Evolutionary conservation across 2,797 vertebrate species (phyloP).

Genomic region (Gadopsis marmoratus): DNA sequence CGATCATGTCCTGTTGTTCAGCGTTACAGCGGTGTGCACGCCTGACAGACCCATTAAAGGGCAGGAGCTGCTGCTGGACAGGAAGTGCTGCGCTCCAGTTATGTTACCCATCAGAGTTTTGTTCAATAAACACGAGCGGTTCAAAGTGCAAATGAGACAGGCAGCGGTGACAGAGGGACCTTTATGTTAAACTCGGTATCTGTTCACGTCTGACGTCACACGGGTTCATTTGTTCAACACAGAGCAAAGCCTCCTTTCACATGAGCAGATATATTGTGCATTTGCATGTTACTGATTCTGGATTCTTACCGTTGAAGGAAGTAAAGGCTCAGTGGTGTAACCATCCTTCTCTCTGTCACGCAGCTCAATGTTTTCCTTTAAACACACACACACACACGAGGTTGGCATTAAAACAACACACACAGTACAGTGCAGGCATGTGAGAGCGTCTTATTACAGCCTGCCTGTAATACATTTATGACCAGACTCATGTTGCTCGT

Average conservation of each 20-base stretch:
- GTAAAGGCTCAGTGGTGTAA: slow-evolving; percentile 32
- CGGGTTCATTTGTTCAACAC: neutral
- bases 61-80: neutral
- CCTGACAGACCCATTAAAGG: neutral
- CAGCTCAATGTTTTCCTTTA: slow-evolving; percentile 62
- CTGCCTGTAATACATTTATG: neutral
- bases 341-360: neutral
- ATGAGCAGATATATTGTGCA: neutral
- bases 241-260: slow-evolving; percentile 18
- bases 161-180: neutral
- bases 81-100: neutral
- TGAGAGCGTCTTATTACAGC: neutral
- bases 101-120: neutral
- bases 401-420: neutral
- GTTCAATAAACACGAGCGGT: neutral
- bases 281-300: slow-evolving; percentile 34
- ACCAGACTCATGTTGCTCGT: neutral
- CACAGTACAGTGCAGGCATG: neutral
- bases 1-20: neutral
- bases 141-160: slow-evolving; percentile 1
- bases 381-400: slow-evolving; percentile 34
- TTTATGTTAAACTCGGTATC: slow-evolving; percentile 1
- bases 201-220: neutral
- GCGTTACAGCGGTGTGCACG: neutral
- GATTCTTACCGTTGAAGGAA: slow-evolving; percentile 58